Percentiles rank a stretch among this genome's conserved stretches.
phyloP scores from a whole-genome alignment of 2,888 invertebrate genomes.

The Loripinus fragilis region DNA sequence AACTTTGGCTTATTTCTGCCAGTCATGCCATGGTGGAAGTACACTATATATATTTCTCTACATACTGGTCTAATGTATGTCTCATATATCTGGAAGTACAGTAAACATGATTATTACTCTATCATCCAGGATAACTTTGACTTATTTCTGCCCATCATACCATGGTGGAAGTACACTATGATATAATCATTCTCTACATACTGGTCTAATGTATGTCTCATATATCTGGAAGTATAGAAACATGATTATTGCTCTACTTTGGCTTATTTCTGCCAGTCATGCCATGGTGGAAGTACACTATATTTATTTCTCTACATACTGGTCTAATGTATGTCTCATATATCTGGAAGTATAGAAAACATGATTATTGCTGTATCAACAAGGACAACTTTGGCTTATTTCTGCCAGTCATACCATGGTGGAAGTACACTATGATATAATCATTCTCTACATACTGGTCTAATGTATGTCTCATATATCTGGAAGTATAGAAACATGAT shows the following conservation, averaged over 20 bases:
- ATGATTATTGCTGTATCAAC: constrained; percentile 98
- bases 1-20: constrained; percentile 98
- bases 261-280: too few relatives aligned
- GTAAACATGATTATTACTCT: constrained; percentile 87
- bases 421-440: constrained; percentile 99
- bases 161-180: too few relatives aligned
- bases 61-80: constrained; percentile 97
- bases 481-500: constrained; percentile 82
- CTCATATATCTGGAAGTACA: constrained; percentile 90
- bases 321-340: too few relatives aligned
- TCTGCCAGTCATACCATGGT: constrained; percentile 96
- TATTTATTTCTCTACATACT: too few relatives aligned
- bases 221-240: too few relatives aligned
- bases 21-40: constrained; percentile 98
- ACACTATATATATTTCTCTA: constrained; percentile 98
- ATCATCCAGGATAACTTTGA: constrained; percentile 97
- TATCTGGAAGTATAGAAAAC: too few relatives aligned
- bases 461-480: constrained; percentile 96
- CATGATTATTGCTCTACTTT: too few relatives aligned
- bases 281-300: too few relatives aligned
- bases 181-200: too few relatives aligned
- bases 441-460: constrained; percentile 99
- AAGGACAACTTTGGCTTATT: constrained; percentile 98
- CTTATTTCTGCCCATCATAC: constrained; percentile 97
- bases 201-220: too few relatives aligned